Evolutionary conservation across 2,113 vertebrate genomes (phyloP).

Genomic region (Pelvicachromis taeniatus): DNA sequence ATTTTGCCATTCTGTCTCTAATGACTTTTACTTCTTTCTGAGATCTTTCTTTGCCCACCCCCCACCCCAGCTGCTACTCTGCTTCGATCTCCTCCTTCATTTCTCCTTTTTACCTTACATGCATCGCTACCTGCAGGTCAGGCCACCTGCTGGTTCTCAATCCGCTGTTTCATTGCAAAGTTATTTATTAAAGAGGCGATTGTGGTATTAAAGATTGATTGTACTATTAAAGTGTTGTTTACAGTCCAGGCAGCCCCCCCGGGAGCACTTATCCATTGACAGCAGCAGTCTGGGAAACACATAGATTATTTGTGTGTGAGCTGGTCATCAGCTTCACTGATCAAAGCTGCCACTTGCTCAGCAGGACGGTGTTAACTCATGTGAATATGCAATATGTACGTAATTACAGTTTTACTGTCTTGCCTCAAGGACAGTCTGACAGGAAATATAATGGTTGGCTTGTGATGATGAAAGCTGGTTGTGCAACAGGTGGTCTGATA

Average conservation of each 20-base stretch:
- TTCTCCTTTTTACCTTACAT: background rate
- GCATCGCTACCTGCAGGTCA: background rate
- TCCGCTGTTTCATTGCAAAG: background rate
- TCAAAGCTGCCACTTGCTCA: background rate
- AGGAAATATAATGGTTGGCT: background rate
- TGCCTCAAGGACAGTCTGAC: background rate
- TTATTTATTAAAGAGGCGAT: slow-evolving; percentile 29
- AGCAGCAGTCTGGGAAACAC: background rate
- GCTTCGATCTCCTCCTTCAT: background rate
- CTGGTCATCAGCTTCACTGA: background rate
- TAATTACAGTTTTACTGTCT: background rate
- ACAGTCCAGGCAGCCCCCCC: background rate
- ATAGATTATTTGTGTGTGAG: background rate
- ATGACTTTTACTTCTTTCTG: background rate
- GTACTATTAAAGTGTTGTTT: slow-evolving; percentile 24
- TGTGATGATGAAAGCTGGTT: background rate
- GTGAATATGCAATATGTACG: background rate
- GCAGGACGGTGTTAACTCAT: background rate
- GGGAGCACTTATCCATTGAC: background rate
- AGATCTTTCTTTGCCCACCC: background rate
- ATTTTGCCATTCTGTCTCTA: background rate
- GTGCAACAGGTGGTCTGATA: background rate
- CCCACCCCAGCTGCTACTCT: background rate
- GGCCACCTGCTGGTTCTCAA: background rate
- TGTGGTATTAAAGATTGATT: slow-evolving; percentile 39